These are phyloP conservation scores for Urocolius indicus DNA, from an alignment of 2,113 vertebrate species.

Conservation along the genomic window DNA sequence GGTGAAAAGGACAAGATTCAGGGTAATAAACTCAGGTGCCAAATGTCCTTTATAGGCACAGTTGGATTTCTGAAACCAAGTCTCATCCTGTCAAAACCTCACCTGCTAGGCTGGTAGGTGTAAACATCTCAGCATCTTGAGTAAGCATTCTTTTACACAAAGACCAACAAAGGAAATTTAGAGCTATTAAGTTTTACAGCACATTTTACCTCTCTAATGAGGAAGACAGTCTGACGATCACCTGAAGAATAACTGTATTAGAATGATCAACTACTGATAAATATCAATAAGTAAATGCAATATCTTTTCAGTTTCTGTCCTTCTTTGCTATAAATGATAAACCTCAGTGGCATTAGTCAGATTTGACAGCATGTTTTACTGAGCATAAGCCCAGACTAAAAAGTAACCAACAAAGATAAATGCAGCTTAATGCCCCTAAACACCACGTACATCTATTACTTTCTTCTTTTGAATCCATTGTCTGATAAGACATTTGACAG, in stretches of 20 bases:
- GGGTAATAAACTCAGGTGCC: background rate
- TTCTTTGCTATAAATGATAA: background rate
- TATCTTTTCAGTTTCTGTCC: background rate
- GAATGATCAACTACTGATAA: background rate
- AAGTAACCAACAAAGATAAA: background rate
- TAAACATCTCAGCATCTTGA: background rate
- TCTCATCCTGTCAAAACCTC: background rate
- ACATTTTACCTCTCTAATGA: background rate
- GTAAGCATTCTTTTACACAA: background rate
- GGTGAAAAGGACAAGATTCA: background rate
- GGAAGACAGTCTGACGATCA: background rate
- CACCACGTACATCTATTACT: background rate
- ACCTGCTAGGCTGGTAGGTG: background rate
- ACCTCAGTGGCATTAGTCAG: background rate
- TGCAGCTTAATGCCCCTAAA: background rate
- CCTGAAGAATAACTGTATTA: background rate
- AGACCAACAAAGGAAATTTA: background rate
- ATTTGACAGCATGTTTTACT: background rate
- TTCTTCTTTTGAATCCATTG: background rate
- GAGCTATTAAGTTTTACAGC: background rate
- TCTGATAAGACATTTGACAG: background rate
- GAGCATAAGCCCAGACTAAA: background rate
- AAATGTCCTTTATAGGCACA: background rate
- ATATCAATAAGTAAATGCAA: background rate
- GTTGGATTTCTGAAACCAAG: background rate